Percentiles rank a stretch among this genome's conserved stretches.
Evolutionary conservation across 2,113 vertebrate species (phyloP).

Genomic region (Abramis brama): DNA sequence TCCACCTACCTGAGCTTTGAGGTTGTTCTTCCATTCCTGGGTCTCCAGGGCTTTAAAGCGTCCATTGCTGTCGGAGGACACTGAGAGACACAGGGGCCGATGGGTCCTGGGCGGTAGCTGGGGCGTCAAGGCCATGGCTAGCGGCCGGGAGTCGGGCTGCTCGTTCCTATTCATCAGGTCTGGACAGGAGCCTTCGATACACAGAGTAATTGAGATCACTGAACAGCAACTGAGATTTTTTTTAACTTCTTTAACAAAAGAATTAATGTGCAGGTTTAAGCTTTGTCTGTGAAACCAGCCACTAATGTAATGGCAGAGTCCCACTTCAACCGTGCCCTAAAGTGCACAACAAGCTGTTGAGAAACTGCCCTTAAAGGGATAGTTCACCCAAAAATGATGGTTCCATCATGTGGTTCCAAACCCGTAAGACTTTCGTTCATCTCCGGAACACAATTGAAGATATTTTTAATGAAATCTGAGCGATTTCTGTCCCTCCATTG

Average conservation of each 20-base stretch:
- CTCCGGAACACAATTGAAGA: too few relatives aligned
- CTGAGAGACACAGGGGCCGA: conserved; percentile 70
- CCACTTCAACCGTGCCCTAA: neutral
- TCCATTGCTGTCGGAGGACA: conserved; percentile 75
- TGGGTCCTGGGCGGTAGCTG: conserved; percentile 68
- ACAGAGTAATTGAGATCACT: neutral
- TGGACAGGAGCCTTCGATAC: conserved; percentile 75
- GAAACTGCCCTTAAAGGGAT: neutral
- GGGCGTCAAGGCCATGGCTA: conserved; percentile 67
- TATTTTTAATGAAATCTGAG: too few relatives aligned
- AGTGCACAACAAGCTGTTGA: neutral
- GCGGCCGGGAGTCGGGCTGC: conserved; percentile 57
- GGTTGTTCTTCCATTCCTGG: conserved; percentile 76
- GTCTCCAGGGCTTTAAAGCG: conserved; percentile 72
- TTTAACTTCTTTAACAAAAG: neutral
- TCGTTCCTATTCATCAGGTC: conserved; percentile 76
- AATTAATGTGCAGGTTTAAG: neutral
- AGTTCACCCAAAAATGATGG: too few relatives aligned
- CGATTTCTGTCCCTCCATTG: too few relatives aligned
- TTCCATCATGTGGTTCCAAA: too few relatives aligned
- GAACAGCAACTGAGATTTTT: neutral
- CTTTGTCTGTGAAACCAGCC: too few relatives aligned
- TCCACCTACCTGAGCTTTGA: conserved; percentile 76
- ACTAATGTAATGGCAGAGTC: neutral
- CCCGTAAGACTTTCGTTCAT: too few relatives aligned